phyloP scores from a whole-genome alignment of 37 sponge, comb jelly and placozoan species.

The Aphrocallistes beatrix region DNA sequence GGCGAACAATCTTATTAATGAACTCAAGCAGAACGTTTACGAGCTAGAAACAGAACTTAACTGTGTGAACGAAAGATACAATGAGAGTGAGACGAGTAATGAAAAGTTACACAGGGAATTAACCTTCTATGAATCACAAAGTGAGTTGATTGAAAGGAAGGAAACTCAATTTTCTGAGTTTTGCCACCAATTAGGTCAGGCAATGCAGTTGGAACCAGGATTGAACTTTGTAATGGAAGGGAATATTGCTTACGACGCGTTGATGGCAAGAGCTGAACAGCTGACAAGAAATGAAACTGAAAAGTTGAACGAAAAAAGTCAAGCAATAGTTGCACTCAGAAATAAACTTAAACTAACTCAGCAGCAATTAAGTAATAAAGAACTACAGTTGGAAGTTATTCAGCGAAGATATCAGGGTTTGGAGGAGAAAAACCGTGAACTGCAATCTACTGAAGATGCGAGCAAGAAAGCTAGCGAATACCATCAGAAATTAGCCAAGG shows the following conservation, averaged over 20 bases:
- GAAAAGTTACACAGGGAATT: neutral
- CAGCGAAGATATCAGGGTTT: neutral
- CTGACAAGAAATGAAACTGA: neutral
- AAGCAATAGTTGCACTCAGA: neutral
- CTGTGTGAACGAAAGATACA: neutral
- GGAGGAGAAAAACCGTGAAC: neutral
- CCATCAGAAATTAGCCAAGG: neutral
- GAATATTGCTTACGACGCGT: neutral
- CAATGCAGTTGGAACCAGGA: neutral
- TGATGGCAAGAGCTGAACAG: neutral
- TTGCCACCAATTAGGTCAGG: neutral
- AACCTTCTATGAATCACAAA: neutral
- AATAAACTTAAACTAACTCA: neutral
- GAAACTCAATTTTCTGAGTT: neutral
- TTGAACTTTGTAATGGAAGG: neutral
- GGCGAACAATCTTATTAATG: neutral
- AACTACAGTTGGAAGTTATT: neutral
- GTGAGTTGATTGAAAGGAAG: neutral
- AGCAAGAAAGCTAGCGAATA: neutral
- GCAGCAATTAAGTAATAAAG: slow-evolving; percentile 12
- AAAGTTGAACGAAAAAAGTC: neutral
- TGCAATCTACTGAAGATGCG: neutral
- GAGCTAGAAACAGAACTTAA: neutral
- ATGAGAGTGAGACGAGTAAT: neutral
- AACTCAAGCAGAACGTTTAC: neutral